These are phyloP conservation scores for Mythimna lalbum DNA, from an alignment of 2,888 invertebrate genomes.

Conservation along the genomic window DNA sequence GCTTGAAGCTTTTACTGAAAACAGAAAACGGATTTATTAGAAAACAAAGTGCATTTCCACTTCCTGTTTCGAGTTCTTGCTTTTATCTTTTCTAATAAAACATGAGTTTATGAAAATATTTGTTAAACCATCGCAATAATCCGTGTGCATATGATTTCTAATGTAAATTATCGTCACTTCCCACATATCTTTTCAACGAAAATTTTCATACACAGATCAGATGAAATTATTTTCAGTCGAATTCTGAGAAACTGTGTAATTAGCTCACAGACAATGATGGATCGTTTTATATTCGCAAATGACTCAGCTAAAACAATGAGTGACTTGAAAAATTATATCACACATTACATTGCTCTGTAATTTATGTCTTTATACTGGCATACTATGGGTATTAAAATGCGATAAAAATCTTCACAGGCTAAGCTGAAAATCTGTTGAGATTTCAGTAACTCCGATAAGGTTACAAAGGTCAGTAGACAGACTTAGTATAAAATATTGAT, in stretches of 20 bases:
- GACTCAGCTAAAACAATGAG: slow-evolving; percentile 18
- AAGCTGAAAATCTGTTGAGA: slow-evolving; percentile 2
- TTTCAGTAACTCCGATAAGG: not conserved
- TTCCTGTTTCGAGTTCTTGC: not conserved
- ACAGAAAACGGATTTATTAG: slow-evolving; percentile 26
- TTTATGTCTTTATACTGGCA: not conserved
- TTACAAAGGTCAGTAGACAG: not conserved
- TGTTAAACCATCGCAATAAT: not conserved
- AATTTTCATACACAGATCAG: not conserved
- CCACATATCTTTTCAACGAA: slow-evolving; percentile 17
- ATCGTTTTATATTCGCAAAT: slow-evolving; percentile 27
- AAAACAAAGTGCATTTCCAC: slow-evolving; percentile 27
- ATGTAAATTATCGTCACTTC: not conserved
- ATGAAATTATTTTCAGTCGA: slow-evolving; percentile 27
- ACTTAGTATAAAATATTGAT: slow-evolving; percentile 21
- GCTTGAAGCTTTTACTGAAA: slow-evolving; percentile 44
- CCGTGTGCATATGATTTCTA: not conserved
- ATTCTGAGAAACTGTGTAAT: slow-evolving; percentile 39
- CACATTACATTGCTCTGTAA: not conserved
- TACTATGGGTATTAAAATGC: not conserved
- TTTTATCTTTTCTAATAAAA: not conserved
- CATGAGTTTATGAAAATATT: not conserved
- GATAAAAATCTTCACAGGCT: not conserved
- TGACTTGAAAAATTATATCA: slow-evolving; percentile 8
- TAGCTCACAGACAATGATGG: slow-evolving; percentile 9